phyloP scores from a whole-genome alignment of 2,888 invertebrate genomes.

The Dioctria rufipes region DNA sequence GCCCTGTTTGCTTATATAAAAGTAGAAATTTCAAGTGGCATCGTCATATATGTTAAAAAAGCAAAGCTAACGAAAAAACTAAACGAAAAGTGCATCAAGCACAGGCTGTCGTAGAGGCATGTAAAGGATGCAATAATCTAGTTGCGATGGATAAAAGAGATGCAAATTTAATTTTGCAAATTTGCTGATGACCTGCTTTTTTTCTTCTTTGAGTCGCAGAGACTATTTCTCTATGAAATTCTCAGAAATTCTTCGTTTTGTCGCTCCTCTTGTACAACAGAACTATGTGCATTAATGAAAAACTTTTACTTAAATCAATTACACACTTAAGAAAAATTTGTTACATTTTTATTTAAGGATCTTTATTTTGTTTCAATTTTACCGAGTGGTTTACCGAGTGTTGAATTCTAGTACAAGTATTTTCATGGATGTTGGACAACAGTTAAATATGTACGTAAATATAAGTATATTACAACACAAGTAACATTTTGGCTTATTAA shows the following conservation, averaged over 20 bases:
- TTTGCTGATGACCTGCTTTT: constrained; percentile 50
- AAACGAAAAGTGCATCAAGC: constrained; percentile 2
- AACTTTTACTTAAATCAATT: constrained; percentile 48
- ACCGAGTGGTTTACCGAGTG: no score
- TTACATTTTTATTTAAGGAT: neutral
- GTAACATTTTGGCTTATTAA: no score
- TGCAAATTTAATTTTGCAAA: constrained; percentile 51
- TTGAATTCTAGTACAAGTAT: no score
- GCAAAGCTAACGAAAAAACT: neutral
- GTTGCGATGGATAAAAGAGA: constrained; percentile 48
- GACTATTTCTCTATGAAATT: neutral
- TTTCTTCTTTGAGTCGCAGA: neutral
- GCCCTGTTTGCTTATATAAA: constrained; percentile 20
- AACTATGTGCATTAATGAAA: constrained; percentile 26
- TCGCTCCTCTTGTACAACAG: neutral
- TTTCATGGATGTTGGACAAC: no score
- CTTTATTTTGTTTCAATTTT: no score
- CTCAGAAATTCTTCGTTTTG: constrained; percentile 10
- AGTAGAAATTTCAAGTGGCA: neutral
- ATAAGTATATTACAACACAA: no score
- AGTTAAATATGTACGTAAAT: no score
- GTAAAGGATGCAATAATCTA: constrained; percentile 49
- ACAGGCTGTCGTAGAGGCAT: neutral
- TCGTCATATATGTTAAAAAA: neutral
- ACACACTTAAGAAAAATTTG: constrained; percentile 15